Conservation (phyloP, 2,888 invertebrate species). For the Catocala fraxini region DNA sequence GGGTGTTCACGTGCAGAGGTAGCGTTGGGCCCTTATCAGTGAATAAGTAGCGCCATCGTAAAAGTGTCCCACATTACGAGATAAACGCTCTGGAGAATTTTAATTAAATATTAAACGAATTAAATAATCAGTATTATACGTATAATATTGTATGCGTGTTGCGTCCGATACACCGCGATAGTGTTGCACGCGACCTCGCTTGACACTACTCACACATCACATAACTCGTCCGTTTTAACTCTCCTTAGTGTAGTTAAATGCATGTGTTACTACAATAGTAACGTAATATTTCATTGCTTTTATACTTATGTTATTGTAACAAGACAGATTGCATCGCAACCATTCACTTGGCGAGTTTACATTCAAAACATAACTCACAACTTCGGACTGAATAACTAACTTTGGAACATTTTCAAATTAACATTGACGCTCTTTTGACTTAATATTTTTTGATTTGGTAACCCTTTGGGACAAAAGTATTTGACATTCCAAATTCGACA, state of each 20-base stretch:
- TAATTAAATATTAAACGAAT: constrained; percentile 88
- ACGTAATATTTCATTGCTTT: constrained; percentile 40
- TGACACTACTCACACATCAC: constrained; percentile 67
- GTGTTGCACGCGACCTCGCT: constrained; percentile 69
- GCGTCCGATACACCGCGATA: constrained; percentile 76
- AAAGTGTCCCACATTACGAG: constrained; percentile 87
- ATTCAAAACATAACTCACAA: constrained; percentile 14
- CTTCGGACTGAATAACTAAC: constrained; percentile 28
- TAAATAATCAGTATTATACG: constrained; percentile 87
- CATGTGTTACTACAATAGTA: constrained; percentile 60
- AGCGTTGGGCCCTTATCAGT: constrained; percentile 79
- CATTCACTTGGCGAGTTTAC: constrained; percentile 60
- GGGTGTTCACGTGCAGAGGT: constrained; percentile 70
- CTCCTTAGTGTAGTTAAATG: constrained; percentile 63
- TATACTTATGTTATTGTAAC: constrained; percentile 37
- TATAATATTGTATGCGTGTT: constrained; percentile 84
- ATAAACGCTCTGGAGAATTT: constrained; percentile 86
- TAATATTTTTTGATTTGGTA: constrained; percentile 25
- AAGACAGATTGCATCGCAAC: constrained; percentile 62
- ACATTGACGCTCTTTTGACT: constrained; percentile 48
- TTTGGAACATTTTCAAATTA: constrained; percentile 27
- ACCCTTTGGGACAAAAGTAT: constrained; percentile 31
- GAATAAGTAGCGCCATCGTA: constrained; percentile 85
- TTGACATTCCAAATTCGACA: constrained; percentile 70
- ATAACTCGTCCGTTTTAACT: constrained; percentile 57